phyloP scores from a whole-genome alignment of 2,113 vertebrate genomes.

The Ptilonorhynchus violaceus region DNA sequence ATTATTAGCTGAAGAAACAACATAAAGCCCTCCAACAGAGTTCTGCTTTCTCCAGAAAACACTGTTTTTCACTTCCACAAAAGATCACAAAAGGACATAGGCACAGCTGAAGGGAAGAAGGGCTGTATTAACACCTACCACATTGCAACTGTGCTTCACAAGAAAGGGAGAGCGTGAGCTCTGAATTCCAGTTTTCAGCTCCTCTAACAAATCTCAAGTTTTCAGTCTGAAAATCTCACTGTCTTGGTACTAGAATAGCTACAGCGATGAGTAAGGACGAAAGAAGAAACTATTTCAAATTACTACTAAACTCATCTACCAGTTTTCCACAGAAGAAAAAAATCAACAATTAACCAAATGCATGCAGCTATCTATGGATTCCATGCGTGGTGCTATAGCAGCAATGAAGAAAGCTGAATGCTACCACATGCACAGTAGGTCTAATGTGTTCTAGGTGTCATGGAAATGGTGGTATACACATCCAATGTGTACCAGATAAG shows the following conservation, averaged over 20 bases:
- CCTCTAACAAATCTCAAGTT: not conserved
- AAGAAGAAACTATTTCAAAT: not conserved
- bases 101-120: not conserved
- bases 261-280: not conserved
- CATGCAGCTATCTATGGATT: not conserved
- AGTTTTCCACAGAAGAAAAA: not conserved
- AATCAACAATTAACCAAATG: not conserved
- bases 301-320: not conserved
- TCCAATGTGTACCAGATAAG: not conserved
- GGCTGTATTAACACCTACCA: not conserved
- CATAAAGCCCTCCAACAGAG: not conserved
- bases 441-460: not conserved
- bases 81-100: not conserved
- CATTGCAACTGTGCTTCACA: not conserved
- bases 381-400: rapidly evolving
- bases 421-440: not conserved
- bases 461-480: not conserved
- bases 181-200: not conserved
- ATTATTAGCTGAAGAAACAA: slow-evolving; percentile 31
- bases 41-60: not conserved
- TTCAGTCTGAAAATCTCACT: not conserved
- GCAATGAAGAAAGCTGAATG: not conserved
- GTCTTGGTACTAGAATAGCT: not conserved
- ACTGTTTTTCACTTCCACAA: not conserved
- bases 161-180: not conserved